Evolutionary conservation across 2,113 vertebrate species (phyloP).

Genomic region (Sterna hirundo): DNA sequence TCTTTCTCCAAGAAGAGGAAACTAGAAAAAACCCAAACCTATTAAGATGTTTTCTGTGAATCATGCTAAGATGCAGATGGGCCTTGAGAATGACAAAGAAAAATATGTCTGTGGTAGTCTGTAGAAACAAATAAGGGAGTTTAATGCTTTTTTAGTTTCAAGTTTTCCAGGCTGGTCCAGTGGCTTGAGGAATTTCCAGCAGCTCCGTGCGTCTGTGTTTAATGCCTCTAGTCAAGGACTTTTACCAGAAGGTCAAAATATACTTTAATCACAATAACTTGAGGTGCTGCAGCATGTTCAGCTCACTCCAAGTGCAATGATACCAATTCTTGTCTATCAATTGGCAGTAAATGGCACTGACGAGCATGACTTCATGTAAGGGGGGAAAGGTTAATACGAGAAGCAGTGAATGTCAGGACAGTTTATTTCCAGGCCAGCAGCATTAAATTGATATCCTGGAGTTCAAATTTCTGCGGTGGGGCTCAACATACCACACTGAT

Average conservation of each 20-base stretch:
- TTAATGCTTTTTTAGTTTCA: background rate
- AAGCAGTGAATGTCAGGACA: background rate
- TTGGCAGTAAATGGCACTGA: background rate
- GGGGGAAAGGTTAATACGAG: background rate
- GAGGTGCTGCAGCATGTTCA: background rate
- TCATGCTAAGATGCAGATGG: background rate
- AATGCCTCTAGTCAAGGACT: background rate
- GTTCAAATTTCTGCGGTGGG: background rate
- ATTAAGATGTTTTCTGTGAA: background rate
- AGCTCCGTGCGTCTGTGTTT: background rate
- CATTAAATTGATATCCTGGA: background rate
- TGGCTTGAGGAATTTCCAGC: background rate
- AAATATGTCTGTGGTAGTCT: background rate
- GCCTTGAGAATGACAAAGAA: background rate
- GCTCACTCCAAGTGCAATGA: background rate
- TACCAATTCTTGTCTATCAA: background rate
- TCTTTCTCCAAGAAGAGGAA: background rate
- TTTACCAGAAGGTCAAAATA: background rate
- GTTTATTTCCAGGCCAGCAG: background rate
- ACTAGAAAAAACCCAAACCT: background rate
- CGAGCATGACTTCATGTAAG: background rate
- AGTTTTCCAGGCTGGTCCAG: background rate
- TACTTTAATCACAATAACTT: background rate
- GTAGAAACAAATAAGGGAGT: background rate
- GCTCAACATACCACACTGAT: background rate